Evolutionary conservation across 1,140 invertebrate species (phyloP), one percentile per base, ranked within the genome.

Genomic region (Drosophila erecta): DNA sequence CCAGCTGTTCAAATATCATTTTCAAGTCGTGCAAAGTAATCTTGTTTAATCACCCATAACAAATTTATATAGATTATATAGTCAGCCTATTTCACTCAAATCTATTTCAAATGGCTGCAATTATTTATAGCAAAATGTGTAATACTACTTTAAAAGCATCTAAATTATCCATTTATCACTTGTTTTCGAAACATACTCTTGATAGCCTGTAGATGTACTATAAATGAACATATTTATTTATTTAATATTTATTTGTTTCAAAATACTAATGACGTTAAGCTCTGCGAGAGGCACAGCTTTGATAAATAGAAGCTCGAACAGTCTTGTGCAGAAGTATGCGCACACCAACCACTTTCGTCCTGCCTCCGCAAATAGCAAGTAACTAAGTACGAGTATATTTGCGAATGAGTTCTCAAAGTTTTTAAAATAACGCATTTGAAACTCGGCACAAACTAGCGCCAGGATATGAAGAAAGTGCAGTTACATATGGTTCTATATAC

Each of bases 401-500:
- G 66, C 74, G 47, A 43, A 55, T 47, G 54, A 71, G 75, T 71
- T 76, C 70, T 75, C 59, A 51, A 76, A 79, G 71, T 76, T 79
- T 79, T 78, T 50, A 61, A 76, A 76, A 66, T 79, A 79, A 72
- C 71, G 62, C 77, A 67, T 76, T 70, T 61, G 61, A 67, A 70
- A 66, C 72, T 80, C 67, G 62, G 58, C 79, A 57, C 55, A 66
- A 76, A 67, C 59, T 69, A 54, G 55, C 62, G 47, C 73, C 59
- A 70, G 81, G 73, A 85, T 85, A 77, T 81, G 72, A 81, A 76
- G 81, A 73, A 86, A 81, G 70, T 69, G 67, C 72, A 77, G 22
- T 54, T 57, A 51, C 43, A 6, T 17, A 17, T 17, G 17, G 47
- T 33, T 47, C 24, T 65, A 41, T 65, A 46, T 60, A 51, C 33